A percentile compares a stretch with the other conserved stretches of the same genome.
Evolutionary conservation across 2,888 invertebrate genomes (phyloP).

Genomic region (Chrysotoxum bicinctum): DNA sequence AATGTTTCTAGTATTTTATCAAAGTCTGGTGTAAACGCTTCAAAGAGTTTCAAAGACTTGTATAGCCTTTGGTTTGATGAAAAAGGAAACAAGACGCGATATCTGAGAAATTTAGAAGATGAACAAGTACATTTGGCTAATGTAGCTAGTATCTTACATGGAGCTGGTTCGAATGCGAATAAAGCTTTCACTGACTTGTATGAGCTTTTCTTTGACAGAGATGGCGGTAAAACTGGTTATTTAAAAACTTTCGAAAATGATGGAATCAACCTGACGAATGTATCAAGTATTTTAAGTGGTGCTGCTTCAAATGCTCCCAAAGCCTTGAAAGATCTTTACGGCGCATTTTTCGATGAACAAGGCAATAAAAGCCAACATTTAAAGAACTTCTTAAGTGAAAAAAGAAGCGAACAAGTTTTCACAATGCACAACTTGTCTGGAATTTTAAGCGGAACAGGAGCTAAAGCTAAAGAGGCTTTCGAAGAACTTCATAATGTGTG

Average conservation of each 20-base stretch:
- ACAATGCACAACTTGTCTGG: neutral
- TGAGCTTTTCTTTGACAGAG: conserved; percentile 11
- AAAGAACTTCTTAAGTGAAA: neutral
- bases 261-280: neutral
- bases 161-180: neutral
- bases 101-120: neutral
- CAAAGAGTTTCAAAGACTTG: conserved; percentile 22
- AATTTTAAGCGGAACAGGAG: conserved; percentile 18
- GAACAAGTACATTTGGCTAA: conserved; percentile 2
- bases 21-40: conserved; percentile 9
- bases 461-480: conserved; percentile 9
- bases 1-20: conserved; percentile 13
- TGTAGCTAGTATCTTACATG: conserved; percentile 22
- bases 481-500: neutral
- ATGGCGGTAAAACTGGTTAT: conserved; percentile 3
- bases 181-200: conserved; percentile 31
- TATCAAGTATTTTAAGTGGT: conserved; percentile 14
- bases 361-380: conserved; percentile 1
- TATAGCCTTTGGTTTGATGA: conserved; percentile 23
- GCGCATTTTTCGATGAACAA: neutral
- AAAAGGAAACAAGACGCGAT: conserved; percentile 12
- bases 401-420: neutral
- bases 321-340: conserved; percentile 10
- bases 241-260: conserved; percentile 2
- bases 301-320: conserved; percentile 12